These are phyloP conservation scores for Pteronotus mesoamericanus DNA, from an alignment of 2,797 vertebrate genomes.

Conservation along the genomic window DNA sequence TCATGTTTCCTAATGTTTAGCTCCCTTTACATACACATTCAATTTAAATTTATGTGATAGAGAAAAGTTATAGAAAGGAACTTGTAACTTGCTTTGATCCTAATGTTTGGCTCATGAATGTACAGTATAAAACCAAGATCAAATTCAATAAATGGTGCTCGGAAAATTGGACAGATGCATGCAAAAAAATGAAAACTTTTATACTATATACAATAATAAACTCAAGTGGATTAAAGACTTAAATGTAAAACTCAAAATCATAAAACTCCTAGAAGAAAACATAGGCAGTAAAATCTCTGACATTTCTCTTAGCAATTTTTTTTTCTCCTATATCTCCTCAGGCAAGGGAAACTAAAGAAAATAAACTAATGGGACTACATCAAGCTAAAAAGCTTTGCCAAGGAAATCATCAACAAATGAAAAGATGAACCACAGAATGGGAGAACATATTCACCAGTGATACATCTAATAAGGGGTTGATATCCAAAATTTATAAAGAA, in stretches of 20 bases:
- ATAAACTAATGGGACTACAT: neutral
- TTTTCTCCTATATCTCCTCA: neutral
- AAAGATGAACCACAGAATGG: neutral
- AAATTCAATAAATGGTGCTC: neutral
- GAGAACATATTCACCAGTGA: neutral
- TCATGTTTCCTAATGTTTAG: neutral
- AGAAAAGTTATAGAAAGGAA: neutral
- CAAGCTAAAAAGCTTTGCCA: neutral
- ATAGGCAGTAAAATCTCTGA: neutral
- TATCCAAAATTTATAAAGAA: neutral
- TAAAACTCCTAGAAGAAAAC: neutral
- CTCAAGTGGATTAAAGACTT: neutral
- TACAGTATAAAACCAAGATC: neutral
- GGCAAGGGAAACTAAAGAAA: neutral
- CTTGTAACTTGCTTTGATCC: slow-evolving; percentile 17
- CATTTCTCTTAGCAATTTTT: neutral
- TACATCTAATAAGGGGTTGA: neutral
- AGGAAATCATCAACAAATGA: neutral
- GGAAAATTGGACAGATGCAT: neutral
- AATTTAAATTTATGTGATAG: neutral
- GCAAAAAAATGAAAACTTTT: neutral
- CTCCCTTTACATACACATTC: neutral
- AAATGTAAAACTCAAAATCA: neutral
- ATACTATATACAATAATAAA: neutral
- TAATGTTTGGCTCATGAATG: neutral